Base-by-base conservation (phyloP, 2,113 vertebrate species). In the Rattus norvegicus region DNA sequence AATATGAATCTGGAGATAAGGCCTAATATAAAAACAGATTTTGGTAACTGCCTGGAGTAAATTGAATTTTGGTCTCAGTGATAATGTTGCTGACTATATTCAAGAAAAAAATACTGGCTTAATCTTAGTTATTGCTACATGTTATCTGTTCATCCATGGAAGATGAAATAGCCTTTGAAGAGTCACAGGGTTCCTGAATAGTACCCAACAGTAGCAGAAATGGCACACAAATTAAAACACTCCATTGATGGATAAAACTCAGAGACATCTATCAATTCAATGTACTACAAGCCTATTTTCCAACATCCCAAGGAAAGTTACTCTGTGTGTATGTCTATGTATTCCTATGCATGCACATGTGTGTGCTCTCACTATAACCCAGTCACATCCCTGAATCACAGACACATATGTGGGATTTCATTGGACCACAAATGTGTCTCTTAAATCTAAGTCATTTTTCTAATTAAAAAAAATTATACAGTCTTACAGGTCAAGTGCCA, bases 41-140 rank as follows among this genome's bases (percentile, higher is more conserved):
- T 98, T 95, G 91, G 91, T 97, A 97, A 98, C 95, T 95, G 90
- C 96, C 79, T 95, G 59, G 77, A 95, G 94, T 97, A 96, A 96
- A 97, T 93, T 98, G 95, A 91, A 98, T 94, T 97, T 96, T 97
- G 86, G 92, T 93, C 90, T 97, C 70, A 43, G 79, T 94, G 94
- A 63, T 97, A 97, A 97, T 97, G 79, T 90, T 94, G 39, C 94
- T 33, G 39, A 88, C 91, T 97, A 73, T 59, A 90, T 93, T 96
- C 69, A 89, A 70, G 89, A 91, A 75, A 79, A 63, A 93, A 94
- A 90, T 88, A 88, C 67, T 86, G 61, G 72, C 81, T 72, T 91
- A 56, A 89, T 95, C 67, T 96, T 94, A 77, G 69, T 94, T 93
- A 92, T 94, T 14, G 0, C 86, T 75, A 22, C n/a, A 19, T 93